Conservation (phyloP, 2,888 invertebrate species). For the Colletes collaris region DNA sequence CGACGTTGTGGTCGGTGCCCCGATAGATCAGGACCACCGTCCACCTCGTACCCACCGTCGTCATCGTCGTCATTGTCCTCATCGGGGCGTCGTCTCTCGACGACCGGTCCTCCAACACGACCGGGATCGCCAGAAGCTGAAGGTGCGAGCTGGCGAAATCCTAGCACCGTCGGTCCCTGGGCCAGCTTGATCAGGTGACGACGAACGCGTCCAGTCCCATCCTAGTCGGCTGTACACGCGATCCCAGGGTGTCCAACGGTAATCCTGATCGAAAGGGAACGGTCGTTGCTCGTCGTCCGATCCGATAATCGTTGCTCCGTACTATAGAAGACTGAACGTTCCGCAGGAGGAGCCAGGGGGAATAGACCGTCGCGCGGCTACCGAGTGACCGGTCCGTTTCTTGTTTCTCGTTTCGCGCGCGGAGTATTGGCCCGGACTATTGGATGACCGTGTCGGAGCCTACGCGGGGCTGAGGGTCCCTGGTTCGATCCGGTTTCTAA, state of each 20-base stretch:
- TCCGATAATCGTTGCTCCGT: background rate
- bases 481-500: slow-evolving; percentile 25
- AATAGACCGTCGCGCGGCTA: no score
- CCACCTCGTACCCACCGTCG: slow-evolving; percentile 9
- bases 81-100: no score
- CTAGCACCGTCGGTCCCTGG: background rate
- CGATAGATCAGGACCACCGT: slow-evolving; percentile 46
- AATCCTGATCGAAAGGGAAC: no score
- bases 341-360: background rate
- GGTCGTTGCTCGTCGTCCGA: no score
- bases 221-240: slow-evolving; percentile 5
- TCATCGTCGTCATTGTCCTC: background rate
- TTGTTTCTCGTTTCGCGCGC: no score
- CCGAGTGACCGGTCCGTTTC: no score
- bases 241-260: no score
- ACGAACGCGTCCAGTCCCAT: slow-evolving; percentile 13
- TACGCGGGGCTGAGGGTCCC: background rate
- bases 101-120: background rate
- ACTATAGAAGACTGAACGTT: background rate
- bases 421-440: slow-evolving; percentile 20
- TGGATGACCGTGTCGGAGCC: slow-evolving; percentile 5
- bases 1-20: slow-evolving; percentile 47
- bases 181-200: slow-evolving; percentile 32
- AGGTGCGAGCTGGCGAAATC: slow-evolving; percentile 9
- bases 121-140: background rate